A percentile compares a stretch with the other conserved stretches of the same genome.
Evolutionary conservation across 2,888 invertebrate genomes (phyloP).

Genomic region (Cheiracanthium punctorium): DNA sequence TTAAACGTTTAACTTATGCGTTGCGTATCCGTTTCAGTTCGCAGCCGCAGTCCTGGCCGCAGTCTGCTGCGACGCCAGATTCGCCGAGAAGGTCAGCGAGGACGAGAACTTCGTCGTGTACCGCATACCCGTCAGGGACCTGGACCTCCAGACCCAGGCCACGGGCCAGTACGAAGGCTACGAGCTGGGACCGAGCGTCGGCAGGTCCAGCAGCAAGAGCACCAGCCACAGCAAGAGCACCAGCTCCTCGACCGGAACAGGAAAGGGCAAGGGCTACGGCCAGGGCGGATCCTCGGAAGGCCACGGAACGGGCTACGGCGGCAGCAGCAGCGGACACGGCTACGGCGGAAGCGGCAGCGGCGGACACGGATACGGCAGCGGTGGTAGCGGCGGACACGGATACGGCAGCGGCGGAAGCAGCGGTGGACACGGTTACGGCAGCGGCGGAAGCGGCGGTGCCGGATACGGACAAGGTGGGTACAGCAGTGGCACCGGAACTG

Average conservation of each 20-base stretch:
- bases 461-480: slow-evolving; percentile 24
- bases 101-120: slow-evolving; percentile 64
- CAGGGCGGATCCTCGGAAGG: slow-evolving; percentile 39
- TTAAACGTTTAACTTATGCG: no score
- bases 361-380: not conserved
- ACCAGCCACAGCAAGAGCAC: slow-evolving; percentile 48
- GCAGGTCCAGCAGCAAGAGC: slow-evolving; percentile 43
- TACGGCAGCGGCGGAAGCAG: not conserved
- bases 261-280: slow-evolving; percentile 54
- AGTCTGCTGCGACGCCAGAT: slow-evolving; percentile 1
- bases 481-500: not conserved
- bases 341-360: slow-evolving; percentile 26
- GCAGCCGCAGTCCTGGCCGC: not conserved
- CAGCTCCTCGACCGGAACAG: slow-evolving; percentile 42
- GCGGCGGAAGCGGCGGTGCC: slow-evolving; percentile 6
- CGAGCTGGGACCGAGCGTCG: not conserved
- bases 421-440: slow-evolving; percentile 14
- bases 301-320: slow-evolving; percentile 21
- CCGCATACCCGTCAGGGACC: slow-evolving; percentile 43
- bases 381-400: not conserved
- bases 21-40: not conserved
- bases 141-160: slow-evolving; percentile 53
- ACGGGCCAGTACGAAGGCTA: slow-evolving; percentile 32
- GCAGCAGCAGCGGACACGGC: slow-evolving; percentile 41
- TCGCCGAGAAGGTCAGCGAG: slow-evolving; percentile 65